phyloP scores from a whole-genome alignment of 2,888 invertebrate genomes.

The Anthophora plumipes region DNA sequence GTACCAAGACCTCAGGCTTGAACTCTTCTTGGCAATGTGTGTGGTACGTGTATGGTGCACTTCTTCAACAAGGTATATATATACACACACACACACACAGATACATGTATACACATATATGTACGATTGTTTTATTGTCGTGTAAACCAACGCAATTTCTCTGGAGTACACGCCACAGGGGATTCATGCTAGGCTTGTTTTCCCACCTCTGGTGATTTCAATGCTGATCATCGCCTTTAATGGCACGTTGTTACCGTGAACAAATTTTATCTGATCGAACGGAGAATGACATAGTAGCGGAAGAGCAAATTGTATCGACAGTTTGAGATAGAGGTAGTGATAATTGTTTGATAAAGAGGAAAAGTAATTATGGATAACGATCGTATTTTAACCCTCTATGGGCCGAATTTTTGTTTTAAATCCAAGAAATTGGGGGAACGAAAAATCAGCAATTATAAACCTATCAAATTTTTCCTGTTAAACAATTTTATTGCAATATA shows the following conservation, averaged over 20 bases:
- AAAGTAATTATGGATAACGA: no score
- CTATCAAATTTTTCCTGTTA: no score
- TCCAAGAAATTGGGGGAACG: no score
- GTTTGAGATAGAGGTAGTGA: no score
- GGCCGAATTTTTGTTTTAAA: no score
- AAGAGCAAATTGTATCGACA: no score
- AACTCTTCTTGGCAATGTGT: conserved; percentile 88
- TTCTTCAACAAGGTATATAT: conserved; percentile 97
- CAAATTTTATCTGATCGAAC: not conserved
- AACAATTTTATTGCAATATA: no score
- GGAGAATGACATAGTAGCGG: no score
- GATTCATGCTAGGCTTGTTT: not conserved
- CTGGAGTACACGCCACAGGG: not conserved
- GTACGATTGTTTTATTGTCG: conserved; percentile 3
- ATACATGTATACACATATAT: not conserved
- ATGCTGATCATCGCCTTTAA: not conserved
- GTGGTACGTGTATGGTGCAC: conserved; percentile 96
- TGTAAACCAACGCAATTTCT: conserved; percentile 17
- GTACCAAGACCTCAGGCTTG: conserved; percentile 65
- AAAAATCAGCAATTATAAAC: no score
- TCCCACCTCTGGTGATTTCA: not conserved
- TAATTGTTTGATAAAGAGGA: no score
- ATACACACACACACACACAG: no score
- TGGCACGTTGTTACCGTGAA: not conserved
- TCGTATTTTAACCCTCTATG: no score